Percentiles rank a stretch among this genome's conserved stretches.
These are phyloP conservation scores for Chionoecetes opilio DNA, from an alignment of 1,140 invertebrate genomes.

Conservation along the genomic window DNA sequence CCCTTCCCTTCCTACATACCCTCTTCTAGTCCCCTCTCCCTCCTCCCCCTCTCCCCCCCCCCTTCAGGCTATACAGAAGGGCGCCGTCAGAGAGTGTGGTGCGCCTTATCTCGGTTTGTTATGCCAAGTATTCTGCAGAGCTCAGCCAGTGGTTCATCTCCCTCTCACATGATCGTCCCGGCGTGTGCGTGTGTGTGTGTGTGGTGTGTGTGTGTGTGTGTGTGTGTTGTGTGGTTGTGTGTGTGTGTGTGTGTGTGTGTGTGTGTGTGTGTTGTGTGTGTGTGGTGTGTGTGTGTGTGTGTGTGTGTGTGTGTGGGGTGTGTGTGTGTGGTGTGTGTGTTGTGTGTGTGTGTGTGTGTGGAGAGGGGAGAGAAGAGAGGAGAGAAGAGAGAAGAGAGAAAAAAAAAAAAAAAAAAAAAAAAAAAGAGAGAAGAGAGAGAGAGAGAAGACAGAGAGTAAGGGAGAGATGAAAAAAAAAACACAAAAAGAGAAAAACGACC, in stretches of 20 bases:
- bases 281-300: constrained; percentile 41
- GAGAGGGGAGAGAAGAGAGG: no score
- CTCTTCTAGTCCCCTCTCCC: no score
- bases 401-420: no score
- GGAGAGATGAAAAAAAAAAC: no score
- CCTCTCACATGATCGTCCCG: no score
- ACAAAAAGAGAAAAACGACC: no score
- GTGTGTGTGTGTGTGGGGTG: constrained; percentile 36
- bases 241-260: constrained; percentile 53
- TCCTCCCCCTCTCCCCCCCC: background rate
- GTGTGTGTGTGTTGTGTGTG: constrained; percentile 34
- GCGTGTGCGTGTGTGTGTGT: background rate
- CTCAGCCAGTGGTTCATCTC: background rate
- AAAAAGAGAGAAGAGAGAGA: no score
- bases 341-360: constrained; percentile 46
- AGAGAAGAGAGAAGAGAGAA: no score
- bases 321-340: no score
- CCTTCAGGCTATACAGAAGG: background rate
- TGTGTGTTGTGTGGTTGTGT: constrained; percentile 49
- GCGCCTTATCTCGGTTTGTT: background rate
- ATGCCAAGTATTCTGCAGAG: background rate
- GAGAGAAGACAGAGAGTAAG: no score
- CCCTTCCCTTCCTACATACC: no score
- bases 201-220: constrained; percentile 55
- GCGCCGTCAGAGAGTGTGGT: background rate